These are phyloP conservation scores for Amphipoea lucens DNA, from an alignment of 2,888 invertebrate species.

Conservation along the genomic window DNA sequence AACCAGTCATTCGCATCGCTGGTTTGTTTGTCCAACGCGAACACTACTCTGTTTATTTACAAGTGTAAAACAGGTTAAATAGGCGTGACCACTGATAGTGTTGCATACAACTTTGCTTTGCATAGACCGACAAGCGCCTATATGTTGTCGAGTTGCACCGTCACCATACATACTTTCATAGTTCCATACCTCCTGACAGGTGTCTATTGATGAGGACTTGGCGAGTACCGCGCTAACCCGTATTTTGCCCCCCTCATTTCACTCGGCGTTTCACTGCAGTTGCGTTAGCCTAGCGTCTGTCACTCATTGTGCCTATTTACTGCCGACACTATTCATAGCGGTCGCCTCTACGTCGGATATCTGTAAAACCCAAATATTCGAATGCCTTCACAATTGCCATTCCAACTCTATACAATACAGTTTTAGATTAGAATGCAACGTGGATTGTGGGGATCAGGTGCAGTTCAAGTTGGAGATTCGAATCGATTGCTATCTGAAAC, in stretches of 20 bases:
- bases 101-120: neutral
- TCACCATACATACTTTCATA: conserved; percentile 8
- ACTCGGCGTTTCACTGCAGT: conserved; percentile 9
- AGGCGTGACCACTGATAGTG: conserved; percentile 3
- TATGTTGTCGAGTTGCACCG: neutral
- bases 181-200: conserved; percentile 1
- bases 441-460: conserved; percentile 35
- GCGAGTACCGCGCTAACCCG: neutral
- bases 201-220: conserved; percentile 2
- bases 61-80: conserved; percentile 20
- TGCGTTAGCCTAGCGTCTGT: conserved; percentile 4
- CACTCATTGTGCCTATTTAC: neutral
- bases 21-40: conserved; percentile 13
- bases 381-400: neutral
- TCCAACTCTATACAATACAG: neutral
- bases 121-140: neutral
- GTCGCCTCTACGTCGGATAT: neutral
- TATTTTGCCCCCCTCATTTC: neutral
- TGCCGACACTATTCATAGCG: neutral
- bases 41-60: conserved; percentile 8
- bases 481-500: conserved; percentile 19
- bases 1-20: conserved; percentile 20
- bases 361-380: conserved; percentile 5
- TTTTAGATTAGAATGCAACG: conserved; percentile 23
- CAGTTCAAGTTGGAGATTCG: conserved; percentile 15